phyloP scores from a whole-genome alignment of 2,888 invertebrate species.

The Caenorhabditis zanzibari region DNA sequence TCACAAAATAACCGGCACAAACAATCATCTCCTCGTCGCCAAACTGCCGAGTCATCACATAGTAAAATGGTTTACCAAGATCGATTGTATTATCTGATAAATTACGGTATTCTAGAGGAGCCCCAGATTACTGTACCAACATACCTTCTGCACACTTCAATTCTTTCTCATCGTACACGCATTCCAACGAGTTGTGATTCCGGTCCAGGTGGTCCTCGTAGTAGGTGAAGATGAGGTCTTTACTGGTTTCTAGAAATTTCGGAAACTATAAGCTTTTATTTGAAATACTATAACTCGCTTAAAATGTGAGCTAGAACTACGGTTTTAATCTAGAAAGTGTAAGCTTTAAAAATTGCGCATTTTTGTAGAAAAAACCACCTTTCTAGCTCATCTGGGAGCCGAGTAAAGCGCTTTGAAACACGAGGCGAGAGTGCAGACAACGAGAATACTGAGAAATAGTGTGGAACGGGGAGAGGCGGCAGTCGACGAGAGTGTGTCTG shows the following conservation, averaged over 20 bases:
- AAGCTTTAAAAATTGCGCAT: not conserved
- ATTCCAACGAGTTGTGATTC: not conserved
- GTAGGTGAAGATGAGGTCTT: constrained; percentile 14
- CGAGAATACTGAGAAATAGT: no score
- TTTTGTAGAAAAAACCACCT: no score
- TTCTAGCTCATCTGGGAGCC: not conserved
- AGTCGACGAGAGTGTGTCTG: no score
- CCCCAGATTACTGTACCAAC: not conserved
- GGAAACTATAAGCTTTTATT: no score
- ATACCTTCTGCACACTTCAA: not conserved
- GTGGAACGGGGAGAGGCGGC: no score
- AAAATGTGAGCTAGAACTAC: no score
- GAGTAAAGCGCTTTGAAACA: not conserved
- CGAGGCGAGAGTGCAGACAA: no score
- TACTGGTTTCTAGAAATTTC: not conserved
- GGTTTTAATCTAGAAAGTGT: no score
- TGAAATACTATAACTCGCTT: no score
- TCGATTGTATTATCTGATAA: not conserved
- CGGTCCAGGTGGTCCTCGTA: constrained; percentile 43
- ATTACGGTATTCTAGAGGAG: not conserved
- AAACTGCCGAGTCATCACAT: constrained; percentile 21
- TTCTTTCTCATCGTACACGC: not conserved
- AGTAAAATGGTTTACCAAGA: constrained; percentile 28
- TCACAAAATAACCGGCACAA: constrained; percentile 47
- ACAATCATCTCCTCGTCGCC: not conserved